phyloP scores from a whole-genome alignment of 2,797 vertebrate species.

The Sebastes goodei region DNA sequence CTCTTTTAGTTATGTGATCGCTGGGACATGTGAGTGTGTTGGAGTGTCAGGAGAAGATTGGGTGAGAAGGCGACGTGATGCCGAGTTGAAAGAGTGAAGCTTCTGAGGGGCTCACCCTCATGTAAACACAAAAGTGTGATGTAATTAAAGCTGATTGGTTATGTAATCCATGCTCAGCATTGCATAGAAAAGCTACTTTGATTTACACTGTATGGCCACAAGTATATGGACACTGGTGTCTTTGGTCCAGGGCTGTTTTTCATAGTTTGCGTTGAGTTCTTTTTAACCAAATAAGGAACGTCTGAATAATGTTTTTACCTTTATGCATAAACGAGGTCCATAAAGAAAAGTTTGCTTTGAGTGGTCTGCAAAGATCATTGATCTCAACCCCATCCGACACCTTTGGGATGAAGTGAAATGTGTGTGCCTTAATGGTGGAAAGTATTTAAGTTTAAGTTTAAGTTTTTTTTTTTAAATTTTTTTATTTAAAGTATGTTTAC shows the following conservation, averaged over 20 bases:
- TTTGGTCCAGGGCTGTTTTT: neutral
- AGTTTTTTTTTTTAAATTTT: no score
- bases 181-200: slow-evolving; percentile 5
- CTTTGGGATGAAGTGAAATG: neutral
- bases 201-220: neutral
- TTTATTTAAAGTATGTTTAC: neutral
- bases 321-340: neutral
- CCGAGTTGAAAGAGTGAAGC: slow-evolving; percentile 36
- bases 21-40: neutral
- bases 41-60: neutral
- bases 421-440: neutral
- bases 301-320: neutral
- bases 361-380: neutral
- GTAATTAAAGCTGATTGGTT: slow-evolving; percentile 66
- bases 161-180: slow-evolving; percentile 33
- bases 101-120: slow-evolving; percentile 43
- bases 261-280: neutral
- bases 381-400: neutral
- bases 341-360: neutral
- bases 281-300: neutral
- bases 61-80: slow-evolving; percentile 24
- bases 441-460: neutral
- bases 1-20: slow-evolving; percentile 45
- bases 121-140: slow-evolving; percentile 55
- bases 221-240: neutral